phyloP scores from a whole-genome alignment of 64 coral and sea anemone species.

The Stylophora pistillata region DNA sequence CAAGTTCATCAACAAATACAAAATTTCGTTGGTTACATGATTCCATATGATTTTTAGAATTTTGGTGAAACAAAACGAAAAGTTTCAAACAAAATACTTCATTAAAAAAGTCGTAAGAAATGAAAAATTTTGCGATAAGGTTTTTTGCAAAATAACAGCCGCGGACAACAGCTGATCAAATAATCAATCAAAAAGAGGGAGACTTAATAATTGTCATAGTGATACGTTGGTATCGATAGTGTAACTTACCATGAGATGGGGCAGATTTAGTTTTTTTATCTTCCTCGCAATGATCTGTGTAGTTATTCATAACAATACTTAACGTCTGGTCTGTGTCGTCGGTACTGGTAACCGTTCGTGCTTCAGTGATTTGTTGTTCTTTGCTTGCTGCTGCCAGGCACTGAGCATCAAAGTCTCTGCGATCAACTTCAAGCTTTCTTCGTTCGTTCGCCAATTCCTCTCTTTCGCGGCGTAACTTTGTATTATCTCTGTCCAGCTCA shows the following conservation, averaged over 20 bases:
- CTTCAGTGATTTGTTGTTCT: background rate
- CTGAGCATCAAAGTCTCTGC: background rate
- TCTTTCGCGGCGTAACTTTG: constrained; percentile 24
- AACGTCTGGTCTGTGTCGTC: background rate
- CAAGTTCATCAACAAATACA: too few species aligned
- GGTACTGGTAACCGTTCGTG: background rate
- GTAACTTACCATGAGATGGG: background rate
- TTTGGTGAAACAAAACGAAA: too few species aligned
- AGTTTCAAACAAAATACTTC: too few species aligned
- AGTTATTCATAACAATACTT: background rate
- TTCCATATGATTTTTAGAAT: too few species aligned
- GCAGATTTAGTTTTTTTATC: background rate
- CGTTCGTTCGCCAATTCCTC: background rate
- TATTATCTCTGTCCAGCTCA: constrained; percentile 16
- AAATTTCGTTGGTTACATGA: too few species aligned
- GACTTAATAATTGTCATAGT: too few species aligned
- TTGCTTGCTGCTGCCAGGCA: background rate
- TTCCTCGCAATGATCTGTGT: background rate
- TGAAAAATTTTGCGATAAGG: too few species aligned
- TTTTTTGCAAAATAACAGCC: too few species aligned
- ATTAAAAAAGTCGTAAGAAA: too few species aligned
- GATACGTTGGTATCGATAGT: too few species aligned
- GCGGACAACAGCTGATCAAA: too few species aligned
- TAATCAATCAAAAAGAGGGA: too few species aligned
- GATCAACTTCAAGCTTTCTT: constrained; percentile 1